Base-by-base conservation (phyloP, 1,140 invertebrate species). In the Cotesia typhae region DNA sequence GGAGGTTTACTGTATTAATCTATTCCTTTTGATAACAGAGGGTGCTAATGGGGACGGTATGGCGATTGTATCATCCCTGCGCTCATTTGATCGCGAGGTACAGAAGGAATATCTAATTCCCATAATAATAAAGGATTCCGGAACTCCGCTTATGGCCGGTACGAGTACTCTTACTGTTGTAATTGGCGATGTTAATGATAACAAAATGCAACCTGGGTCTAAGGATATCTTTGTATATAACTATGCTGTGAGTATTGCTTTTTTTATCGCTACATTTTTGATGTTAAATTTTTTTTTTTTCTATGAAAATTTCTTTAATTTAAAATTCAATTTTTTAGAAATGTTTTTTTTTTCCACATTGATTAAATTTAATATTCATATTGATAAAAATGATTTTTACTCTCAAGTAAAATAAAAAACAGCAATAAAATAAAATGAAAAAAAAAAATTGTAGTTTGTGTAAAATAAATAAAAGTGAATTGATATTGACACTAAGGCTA, bases 181-280 rank as follows among this genome's bases (percentile, higher is more conserved):
- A 20, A 98, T 99, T 78, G 96, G 97, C 20, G 96, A 97, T 82
- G 92, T 95, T 1, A 99, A 99, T 83, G 97, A 99, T 81, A 98
- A 99, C 86, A 95, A 96, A 87, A 98, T 98, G 95, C 93, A 96
- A 81, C 94, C 96, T 0, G 97, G 97, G 0, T 94, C 93, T 1
- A 99, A 99, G 87, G 95, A 98, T 73, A 98, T 99, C 76, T 94
- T 97, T 83, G 95, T 98, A 0, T 99, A 99, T 85, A 98, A 98
- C 85, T 98, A 98, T 74, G 91, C 90, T 87, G 92, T 91, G 86
- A 81, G 83, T 82, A 28, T 59, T 28, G 36, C 10, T 41, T 63
- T 28, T 57, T 47, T 57, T 63, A 66, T 28, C 28, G 28, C 28
- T 28, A 28, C 28, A 28, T 1, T 28, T 28, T 28, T 28, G 28